A percentile compares a stretch with the other conserved stretches of the same genome.
Conservation (phyloP, 2,888 invertebrate genomes). For the Mystacides longicornis region DNA sequence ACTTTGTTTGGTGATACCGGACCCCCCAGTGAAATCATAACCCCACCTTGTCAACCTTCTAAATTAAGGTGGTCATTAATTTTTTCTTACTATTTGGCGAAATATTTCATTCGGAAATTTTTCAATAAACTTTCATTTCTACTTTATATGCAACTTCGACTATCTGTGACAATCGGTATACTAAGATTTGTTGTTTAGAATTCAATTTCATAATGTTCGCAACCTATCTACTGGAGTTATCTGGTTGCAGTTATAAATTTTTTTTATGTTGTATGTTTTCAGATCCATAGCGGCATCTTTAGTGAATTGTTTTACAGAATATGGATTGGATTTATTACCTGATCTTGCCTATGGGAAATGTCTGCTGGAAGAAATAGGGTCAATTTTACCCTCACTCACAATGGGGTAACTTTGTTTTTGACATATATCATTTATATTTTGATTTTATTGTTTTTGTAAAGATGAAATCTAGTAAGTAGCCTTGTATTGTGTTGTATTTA, state of each 20-base stretch:
- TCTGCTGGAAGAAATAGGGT: constrained; percentile 15
- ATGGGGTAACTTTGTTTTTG: too few relatives aligned
- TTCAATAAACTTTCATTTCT: not conserved
- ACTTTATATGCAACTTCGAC: not conserved
- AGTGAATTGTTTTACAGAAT: constrained; percentile 18
- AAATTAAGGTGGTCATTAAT: constrained; percentile 4
- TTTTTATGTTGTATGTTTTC: constrained; percentile 9
- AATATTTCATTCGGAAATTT: not conserved
- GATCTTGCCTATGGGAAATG: constrained; percentile 11
- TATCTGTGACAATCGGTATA: not conserved
- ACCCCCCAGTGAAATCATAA: constrained; percentile 4
- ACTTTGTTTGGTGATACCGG: not conserved
- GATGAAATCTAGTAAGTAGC: too few relatives aligned
- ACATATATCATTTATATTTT: too few relatives aligned
- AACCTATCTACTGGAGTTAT: not conserved
- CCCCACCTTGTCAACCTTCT: constrained; percentile 2
- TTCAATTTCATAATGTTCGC: not conserved
- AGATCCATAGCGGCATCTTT: constrained; percentile 19
- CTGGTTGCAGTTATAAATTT: not conserved
- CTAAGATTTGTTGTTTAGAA: not conserved
- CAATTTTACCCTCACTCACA: constrained; percentile 18
- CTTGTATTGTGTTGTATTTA: too few relatives aligned
- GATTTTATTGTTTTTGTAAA: too few relatives aligned
- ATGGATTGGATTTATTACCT: constrained; percentile 7
- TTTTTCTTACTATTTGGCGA: not conserved